Percentiles rank a stretch among this genome's conserved stretches.
phyloP scores from a whole-genome alignment of 53 echinoderm and acorn worm genomes.

The Actinopyga echinites region DNA sequence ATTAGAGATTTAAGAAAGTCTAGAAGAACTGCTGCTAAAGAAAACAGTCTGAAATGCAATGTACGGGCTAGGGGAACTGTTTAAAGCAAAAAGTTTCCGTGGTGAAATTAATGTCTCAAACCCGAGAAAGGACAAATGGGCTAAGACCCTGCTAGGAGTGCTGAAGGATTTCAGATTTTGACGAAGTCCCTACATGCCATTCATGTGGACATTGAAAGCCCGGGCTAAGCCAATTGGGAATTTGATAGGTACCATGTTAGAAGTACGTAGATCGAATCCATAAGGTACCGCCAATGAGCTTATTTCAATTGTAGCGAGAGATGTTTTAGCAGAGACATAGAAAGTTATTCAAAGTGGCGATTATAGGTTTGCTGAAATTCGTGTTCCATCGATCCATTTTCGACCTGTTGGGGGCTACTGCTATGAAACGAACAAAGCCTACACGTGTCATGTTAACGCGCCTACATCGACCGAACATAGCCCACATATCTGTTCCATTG shows the following conservation, averaged over 20 bases:
- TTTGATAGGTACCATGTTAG: too few species aligned
- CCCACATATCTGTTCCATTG: conserved; percentile 16
- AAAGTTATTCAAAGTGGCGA: not conserved
- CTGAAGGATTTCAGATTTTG: not conserved
- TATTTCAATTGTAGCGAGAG: not conserved
- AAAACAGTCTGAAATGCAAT: too few species aligned
- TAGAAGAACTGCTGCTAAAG: too few species aligned
- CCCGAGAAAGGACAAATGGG: too few species aligned
- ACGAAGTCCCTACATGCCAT: not conserved
- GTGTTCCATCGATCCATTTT: conserved; percentile 20
- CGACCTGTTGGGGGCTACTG: conserved; percentile 37
- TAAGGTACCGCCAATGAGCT: not conserved
- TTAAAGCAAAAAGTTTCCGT: too few species aligned
- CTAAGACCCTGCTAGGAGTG: not conserved
- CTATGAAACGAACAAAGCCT: not conserved
- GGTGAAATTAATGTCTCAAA: too few species aligned
- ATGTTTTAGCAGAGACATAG: not conserved
- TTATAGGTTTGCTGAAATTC: conserved; percentile 15
- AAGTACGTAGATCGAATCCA: too few species aligned
- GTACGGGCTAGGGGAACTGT: too few species aligned
- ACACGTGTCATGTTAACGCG: conserved; percentile 25
- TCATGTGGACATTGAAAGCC: not conserved
- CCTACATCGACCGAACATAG: conserved; percentile 3
- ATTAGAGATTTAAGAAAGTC: too few species aligned
- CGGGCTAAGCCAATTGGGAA: too few species aligned